Conservation (phyloP, 2,797 vertebrate genomes). For the Eidolon dupreanum region DNA sequence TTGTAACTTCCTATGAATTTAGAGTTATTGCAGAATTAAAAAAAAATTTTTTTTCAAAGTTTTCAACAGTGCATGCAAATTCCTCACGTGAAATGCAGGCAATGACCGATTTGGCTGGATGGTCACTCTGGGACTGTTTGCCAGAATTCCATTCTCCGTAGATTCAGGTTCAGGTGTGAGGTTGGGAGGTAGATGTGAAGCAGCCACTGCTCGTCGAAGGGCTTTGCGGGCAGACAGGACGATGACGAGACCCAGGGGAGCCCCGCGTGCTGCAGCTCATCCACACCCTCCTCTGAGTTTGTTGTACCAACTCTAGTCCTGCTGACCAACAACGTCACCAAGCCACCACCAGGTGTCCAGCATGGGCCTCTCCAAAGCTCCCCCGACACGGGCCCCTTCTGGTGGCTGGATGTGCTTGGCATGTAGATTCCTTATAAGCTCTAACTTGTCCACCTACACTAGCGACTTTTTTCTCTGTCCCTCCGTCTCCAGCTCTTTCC, state of each 20-base stretch:
- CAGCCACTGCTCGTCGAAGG: rapidly evolving
- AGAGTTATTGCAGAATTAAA: background rate
- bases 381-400: too few species aligned
- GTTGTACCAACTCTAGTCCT: background rate
- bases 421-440: too few species aligned
- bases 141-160: background rate
- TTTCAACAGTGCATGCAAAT: background rate
- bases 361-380: background rate
- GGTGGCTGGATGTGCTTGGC: background rate
- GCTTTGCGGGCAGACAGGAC: background rate
- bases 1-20: background rate
- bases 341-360: rapidly evolving
- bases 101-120: background rate
- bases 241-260: background rate
- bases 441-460: background rate
- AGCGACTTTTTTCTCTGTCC: background rate
- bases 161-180: background rate
- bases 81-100: background rate
- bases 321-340: background rate
- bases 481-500: background rate
- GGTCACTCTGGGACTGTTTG: background rate
- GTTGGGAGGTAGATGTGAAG: background rate
- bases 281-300: background rate
- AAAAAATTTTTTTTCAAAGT: background rate
- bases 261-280: background rate